phyloP scores from a whole-genome alignment of 2,113 vertebrate genomes.

The Sminthopsis crassicaudata region DNA sequence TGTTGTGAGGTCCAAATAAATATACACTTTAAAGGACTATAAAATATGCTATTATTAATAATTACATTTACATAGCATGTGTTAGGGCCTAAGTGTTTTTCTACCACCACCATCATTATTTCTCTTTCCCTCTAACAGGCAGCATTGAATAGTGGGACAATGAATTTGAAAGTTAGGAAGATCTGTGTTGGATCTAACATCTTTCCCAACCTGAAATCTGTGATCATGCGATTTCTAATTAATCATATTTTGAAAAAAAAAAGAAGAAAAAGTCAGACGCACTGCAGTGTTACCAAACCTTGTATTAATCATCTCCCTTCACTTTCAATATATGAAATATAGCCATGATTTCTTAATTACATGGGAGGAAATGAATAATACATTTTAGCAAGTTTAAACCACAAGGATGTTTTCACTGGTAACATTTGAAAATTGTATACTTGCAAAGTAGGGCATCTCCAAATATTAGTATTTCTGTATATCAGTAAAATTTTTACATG shows the following conservation, averaged over 20 bases:
- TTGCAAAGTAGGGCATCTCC: constrained; percentile 88
- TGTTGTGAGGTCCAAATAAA: not conserved
- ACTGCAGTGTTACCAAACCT: constrained; percentile 90
- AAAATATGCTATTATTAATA: not conserved
- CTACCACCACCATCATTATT: not conserved
- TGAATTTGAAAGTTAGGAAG: not conserved
- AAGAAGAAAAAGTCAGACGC: constrained; percentile 73
- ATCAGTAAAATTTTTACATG: constrained; percentile 88
- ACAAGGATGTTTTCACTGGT: constrained; percentile 86
- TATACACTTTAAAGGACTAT: not conserved
- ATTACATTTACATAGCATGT: not conserved
- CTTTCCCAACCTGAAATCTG: not conserved
- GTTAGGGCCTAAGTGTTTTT: not conserved
- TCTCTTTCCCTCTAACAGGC: not conserved
- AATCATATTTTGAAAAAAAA: constrained; percentile 5
- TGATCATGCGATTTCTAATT: constrained; percentile 17
- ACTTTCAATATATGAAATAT: constrained; percentile 90
- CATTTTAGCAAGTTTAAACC: constrained; percentile 87
- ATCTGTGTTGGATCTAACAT: not conserved
- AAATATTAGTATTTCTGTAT: constrained; percentile 86
- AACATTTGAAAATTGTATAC: constrained; percentile 91
- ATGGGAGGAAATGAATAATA: constrained; percentile 89
- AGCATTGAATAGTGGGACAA: not conserved
- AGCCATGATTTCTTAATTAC: constrained; percentile 87
- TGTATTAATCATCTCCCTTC: constrained; percentile 93